These are phyloP conservation scores for Drosophila demipolita DNA, from an alignment of 2,888 invertebrate species.

Conservation along the genomic window DNA sequence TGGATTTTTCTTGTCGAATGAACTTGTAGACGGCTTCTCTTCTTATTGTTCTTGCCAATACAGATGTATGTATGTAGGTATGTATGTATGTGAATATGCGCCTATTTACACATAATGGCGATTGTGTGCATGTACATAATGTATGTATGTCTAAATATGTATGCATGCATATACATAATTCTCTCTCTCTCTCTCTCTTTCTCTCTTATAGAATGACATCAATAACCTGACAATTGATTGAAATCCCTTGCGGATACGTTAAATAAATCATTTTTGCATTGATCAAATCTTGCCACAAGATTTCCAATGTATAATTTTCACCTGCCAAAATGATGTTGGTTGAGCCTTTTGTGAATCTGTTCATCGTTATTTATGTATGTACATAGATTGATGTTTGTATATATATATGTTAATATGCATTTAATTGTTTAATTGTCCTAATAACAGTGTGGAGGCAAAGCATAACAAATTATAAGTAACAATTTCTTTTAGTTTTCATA, in stretches of 20 bases:
- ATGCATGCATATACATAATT: constrained; percentile 16
- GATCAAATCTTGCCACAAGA: constrained; percentile 14
- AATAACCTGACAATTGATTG: constrained; percentile 18
- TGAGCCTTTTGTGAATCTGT: constrained; percentile 18
- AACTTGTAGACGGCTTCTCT: constrained; percentile 51
- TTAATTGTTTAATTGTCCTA: constrained; percentile 75
- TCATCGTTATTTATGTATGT: constrained; percentile 9
- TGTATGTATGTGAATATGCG: constrained; percentile 13
- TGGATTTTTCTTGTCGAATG: constrained; percentile 28
- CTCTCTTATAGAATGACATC: constrained; percentile 19
- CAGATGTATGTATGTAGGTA: background rate
- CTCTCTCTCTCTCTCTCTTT: background rate
- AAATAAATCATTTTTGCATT: constrained; percentile 10
- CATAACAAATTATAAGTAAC: constrained; percentile 77
- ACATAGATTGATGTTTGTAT: constrained; percentile 12
- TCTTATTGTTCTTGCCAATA: constrained; percentile 48
- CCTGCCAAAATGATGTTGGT: constrained; percentile 15
- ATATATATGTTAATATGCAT: constrained; percentile 46
- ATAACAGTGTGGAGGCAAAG: constrained; percentile 80
- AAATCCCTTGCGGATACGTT: constrained; percentile 3
- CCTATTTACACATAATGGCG: constrained; percentile 9
- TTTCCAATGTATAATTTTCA: constrained; percentile 5
- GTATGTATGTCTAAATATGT: constrained; percentile 18
- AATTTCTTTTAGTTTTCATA: constrained; percentile 41
- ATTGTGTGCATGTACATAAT: constrained; percentile 1